Evolutionary conservation across 1,140 invertebrate genomes (phyloP).

Genomic region (Rhizoglyphus robini): DNA sequence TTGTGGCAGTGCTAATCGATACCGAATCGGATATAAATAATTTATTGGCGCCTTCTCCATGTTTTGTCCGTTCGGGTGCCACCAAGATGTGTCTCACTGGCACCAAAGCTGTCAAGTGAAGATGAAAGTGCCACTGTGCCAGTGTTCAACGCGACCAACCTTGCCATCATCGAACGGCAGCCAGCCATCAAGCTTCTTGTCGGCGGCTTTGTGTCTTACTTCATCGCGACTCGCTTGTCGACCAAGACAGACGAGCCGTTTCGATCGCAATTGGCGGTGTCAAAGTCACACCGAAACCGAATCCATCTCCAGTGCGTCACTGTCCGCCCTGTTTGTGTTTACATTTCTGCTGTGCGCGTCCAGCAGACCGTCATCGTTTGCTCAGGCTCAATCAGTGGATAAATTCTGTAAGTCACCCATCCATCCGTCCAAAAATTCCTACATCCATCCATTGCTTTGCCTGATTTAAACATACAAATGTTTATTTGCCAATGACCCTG

Average conservation of each 20-base stretch:
- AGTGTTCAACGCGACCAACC: neutral
- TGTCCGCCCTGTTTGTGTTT: slow-evolving; percentile 6
- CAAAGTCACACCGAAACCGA: neutral
- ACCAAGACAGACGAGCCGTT: slow-evolving; percentile 2
- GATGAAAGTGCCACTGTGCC: neutral
- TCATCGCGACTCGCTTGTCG: neutral
- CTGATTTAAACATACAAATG: too few relatives aligned
- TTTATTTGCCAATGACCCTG: too few relatives aligned
- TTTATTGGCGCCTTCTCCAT: neutral
- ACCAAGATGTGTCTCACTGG: slow-evolving; percentile 2
- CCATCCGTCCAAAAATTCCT: neutral
- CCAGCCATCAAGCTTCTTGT: slow-evolving; percentile 1
- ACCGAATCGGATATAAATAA: slow-evolving; percentile 2
- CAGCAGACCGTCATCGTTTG: neutral
- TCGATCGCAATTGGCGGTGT: slow-evolving; percentile 12
- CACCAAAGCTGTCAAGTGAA: slow-evolving; percentile 5
- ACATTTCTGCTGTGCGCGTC: neutral
- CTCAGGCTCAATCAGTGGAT: slow-evolving; percentile 6
- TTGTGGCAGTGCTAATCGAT: slow-evolving; percentile 6
- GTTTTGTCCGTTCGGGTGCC: neutral
- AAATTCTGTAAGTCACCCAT: slow-evolving; percentile 6
- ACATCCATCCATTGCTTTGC: neutral
- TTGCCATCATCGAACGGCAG: neutral
- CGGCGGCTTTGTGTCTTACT: neutral
- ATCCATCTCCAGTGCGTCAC: slow-evolving; percentile 1